Conservation (phyloP, 2,888 invertebrate genomes). For the Ornithoptera priamus region DNA sequence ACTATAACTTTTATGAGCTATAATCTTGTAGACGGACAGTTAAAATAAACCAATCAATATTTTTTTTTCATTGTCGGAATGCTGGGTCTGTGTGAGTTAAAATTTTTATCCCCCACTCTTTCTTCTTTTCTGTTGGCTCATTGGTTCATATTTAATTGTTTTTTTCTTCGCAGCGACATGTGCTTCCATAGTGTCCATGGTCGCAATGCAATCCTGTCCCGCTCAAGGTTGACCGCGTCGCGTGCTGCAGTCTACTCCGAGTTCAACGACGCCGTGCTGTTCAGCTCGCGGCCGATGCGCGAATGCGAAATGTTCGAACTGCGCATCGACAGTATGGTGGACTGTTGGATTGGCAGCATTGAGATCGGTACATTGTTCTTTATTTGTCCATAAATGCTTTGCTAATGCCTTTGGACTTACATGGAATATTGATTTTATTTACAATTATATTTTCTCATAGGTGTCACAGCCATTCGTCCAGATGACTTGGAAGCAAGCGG, state of each 20-base stretch:
- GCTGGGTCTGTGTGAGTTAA: too few relatives aligned
- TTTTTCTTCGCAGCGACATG: constrained; percentile 81
- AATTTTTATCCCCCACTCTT: too few relatives aligned
- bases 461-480: constrained; percentile 93
- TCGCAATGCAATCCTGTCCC: constrained; percentile 90
- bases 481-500: constrained; percentile 86
- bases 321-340: constrained; percentile 93
- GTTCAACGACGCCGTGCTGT: constrained; percentile 96
- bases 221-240: constrained; percentile 91
- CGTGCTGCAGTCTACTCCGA: constrained; percentile 93
- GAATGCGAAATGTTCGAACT: constrained; percentile 97
- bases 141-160: background rate
- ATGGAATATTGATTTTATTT: too few relatives aligned
- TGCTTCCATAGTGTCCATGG: constrained; percentile 95
- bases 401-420: too few relatives aligned
- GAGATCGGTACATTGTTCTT: constrained; percentile 83
- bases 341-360: constrained; percentile 95
- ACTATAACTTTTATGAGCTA: too few relatives aligned
- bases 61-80: too few relatives aligned
- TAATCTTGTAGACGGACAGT: too few relatives aligned
- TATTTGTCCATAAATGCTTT: background rate
- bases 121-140: background rate
- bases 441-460: constrained; percentile 56
- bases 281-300: constrained; percentile 91
- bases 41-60: too few relatives aligned